Base-by-base conservation (phyloP, 2,113 vertebrate species). In the Actenoides hombroni region DNA sequence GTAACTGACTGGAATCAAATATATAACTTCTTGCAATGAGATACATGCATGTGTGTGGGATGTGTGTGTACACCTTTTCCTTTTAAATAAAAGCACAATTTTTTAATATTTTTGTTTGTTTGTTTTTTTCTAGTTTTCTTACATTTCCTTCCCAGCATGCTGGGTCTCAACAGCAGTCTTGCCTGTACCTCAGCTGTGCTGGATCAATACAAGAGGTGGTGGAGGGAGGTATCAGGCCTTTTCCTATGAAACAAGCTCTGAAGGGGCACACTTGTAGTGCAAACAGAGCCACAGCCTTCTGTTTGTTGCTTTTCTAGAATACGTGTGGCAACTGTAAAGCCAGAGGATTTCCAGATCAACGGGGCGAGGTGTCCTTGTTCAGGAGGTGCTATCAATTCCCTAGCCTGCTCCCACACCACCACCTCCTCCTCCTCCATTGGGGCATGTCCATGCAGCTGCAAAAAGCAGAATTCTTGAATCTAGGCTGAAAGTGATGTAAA, bases 171-270 rank as follows among this genome's bases (percentile, higher is more conserved):
- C 73, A 92, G 65, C 18, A 1, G 54, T 88, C 71, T 68, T 90
- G 85, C 67, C 78, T 96, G 93, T 37, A n/a, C 59, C 82, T 95
- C 90, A 86, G 76, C 95, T 96, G 88, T 54, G 69, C 90, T 70
- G 71, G 56, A 31, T 63, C 49, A 3, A 1, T 56, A 6, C 23
- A 48, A 12, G 73, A 31, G 46, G 2, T 37, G 24, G 3, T 21
- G 31, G 39, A 86, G 81, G 44, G 54, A 67, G 31, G 17, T 6
- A 65, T 40, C 42, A 20, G 60, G 10, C 28, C 48, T 37, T 28
- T 10, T 53, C 16, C 48, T 46, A 0, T 44, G 74, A 87, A 84
- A 79, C 31, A 42, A 71, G 56, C 42, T 2, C 73, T 29, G 46
- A 46, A 49, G 60, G 60, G 77, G 39, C 20, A 17, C 1, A 2